phyloP scores from a whole-genome alignment of 1,140 invertebrate genomes.

The Vanessa tameamea region DNA sequence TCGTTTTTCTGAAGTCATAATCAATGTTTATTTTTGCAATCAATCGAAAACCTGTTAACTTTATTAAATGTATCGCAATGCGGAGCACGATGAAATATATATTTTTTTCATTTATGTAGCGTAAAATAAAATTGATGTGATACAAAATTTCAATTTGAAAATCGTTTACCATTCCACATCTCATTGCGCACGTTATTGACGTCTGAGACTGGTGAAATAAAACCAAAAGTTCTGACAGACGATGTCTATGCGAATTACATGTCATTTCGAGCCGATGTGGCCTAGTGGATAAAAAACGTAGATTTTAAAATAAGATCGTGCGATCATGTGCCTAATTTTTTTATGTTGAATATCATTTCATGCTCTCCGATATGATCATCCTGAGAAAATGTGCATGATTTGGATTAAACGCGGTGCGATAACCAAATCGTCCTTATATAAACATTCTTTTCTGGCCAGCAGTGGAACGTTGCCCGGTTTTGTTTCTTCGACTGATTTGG shows the following conservation, averaged over 20 bases:
- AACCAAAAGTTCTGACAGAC: slow-evolving; percentile 12
- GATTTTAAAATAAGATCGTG: too few species aligned
- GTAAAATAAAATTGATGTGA: slow-evolving; percentile 41
- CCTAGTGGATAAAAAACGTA: too few species aligned
- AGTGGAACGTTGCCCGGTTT: too few species aligned
- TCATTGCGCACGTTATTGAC: slow-evolving; percentile 47
- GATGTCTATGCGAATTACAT: not conserved
- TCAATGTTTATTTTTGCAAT: not conserved
- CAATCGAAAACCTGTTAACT: not conserved
- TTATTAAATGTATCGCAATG: not conserved
- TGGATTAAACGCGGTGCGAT: too few species aligned
- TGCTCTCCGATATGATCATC: too few species aligned
- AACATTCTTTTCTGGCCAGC: too few species aligned
- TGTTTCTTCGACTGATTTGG: too few species aligned
- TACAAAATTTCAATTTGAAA: slow-evolving; percentile 51
- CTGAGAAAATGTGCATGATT: too few species aligned
- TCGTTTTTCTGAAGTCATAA: not conserved
- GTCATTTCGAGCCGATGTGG: not conserved
- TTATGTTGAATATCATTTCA: too few species aligned
- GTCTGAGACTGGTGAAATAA: slow-evolving; percentile 27
- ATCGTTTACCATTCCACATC: slow-evolving; percentile 48
- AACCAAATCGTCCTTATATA: too few species aligned
- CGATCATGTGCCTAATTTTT: too few species aligned
- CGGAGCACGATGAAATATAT: not conserved
- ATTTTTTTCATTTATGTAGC: slow-evolving; percentile 11